Evolutionary conservation across 2,113 vertebrate species (phyloP).

Genomic region (Verasper variegatus): DNA sequence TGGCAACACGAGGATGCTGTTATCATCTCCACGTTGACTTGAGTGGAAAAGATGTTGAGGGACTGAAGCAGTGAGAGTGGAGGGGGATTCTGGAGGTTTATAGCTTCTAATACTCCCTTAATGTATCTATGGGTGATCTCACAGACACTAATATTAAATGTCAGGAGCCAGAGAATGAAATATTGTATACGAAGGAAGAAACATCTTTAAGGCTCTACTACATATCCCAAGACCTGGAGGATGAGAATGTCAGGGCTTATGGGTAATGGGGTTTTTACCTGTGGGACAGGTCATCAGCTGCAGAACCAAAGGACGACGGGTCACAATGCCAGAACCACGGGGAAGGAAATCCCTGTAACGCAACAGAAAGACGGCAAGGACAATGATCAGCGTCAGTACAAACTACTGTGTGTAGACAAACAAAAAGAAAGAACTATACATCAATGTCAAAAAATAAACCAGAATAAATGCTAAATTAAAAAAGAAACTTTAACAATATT

Average conservation of each 20-base stretch:
- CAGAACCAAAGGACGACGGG: slow-evolving; percentile 94
- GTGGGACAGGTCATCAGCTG: slow-evolving; percentile 93
- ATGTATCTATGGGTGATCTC: not conserved
- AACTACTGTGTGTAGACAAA: too few species aligned
- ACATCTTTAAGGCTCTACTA: not conserved
- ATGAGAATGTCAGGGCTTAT: too few species aligned
- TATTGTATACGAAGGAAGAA: not conserved
- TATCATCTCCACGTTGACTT: not conserved
- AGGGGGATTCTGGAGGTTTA: not conserved
- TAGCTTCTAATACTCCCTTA: not conserved
- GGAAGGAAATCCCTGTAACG: slow-evolving; percentile 94
- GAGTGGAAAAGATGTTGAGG: not conserved
- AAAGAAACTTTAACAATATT: too few species aligned
- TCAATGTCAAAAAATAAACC: too few species aligned
- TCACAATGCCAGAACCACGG: slow-evolving; percentile 97
- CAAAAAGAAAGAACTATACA: too few species aligned
- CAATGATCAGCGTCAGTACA: not conserved
- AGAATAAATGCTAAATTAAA: too few species aligned
- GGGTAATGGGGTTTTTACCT: slow-evolving; percentile 80
- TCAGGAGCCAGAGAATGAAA: too few species aligned
- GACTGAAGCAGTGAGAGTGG: not conserved
- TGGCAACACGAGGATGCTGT: not conserved
- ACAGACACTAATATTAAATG: not conserved
- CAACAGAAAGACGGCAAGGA: slow-evolving; percentile 49
- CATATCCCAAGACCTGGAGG: too few species aligned